phyloP scores from a whole-genome alignment of 2,113 vertebrate species.

The Melierax canorus region DNA sequence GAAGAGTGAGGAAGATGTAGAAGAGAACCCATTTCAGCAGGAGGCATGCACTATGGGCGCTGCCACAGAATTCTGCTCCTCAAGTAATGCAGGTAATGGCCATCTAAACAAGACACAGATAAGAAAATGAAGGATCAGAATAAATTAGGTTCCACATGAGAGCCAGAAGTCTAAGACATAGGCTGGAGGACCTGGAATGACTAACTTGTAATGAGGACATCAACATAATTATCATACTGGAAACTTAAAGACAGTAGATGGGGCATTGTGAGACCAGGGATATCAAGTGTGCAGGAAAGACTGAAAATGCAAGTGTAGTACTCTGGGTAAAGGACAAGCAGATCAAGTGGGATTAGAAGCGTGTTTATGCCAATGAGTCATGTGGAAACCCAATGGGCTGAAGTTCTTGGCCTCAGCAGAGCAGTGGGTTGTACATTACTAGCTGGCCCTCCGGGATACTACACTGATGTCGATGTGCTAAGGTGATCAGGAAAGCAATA shows the following conservation, averaged over 20 bases:
- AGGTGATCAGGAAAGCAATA: neutral
- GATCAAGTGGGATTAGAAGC: neutral
- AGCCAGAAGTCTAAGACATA: neutral
- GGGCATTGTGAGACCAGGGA: neutral
- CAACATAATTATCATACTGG: neutral
- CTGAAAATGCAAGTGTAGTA: neutral
- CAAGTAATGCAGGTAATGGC: neutral
- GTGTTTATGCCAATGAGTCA: neutral
- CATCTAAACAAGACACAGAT: neutral
- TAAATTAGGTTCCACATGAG: neutral
- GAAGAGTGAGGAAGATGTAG: neutral
- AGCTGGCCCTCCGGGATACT: neutral
- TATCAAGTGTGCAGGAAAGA: neutral
- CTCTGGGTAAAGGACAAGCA: neutral
- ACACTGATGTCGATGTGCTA: neutral
- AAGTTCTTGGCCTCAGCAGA: neutral
- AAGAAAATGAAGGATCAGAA: neutral
- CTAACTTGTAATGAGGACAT: neutral
- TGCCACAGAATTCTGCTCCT: neutral
- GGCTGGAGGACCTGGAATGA: neutral
- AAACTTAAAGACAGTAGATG: neutral
- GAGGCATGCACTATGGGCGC: neutral
- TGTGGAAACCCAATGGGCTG: neutral
- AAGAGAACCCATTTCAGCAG: neutral
- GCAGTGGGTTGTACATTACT: neutral